Evolutionary conservation across 2,888 invertebrate species (phyloP), one percentile per base, ranked within the genome.

Genomic region (Pachliopta kotzebuea): DNA sequence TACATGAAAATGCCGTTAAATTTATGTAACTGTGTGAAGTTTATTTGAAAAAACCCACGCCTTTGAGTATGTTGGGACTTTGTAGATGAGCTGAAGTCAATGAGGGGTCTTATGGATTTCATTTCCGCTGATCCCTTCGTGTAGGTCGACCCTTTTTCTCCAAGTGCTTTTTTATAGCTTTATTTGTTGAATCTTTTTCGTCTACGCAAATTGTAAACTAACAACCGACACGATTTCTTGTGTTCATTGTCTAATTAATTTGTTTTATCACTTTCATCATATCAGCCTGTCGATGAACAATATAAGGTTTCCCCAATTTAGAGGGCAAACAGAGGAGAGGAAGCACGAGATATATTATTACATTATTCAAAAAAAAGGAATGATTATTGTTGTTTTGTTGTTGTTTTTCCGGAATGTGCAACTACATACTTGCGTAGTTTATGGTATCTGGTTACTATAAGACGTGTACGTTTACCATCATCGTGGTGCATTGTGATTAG

Each of bases 201-300:
- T 56, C 42, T 83, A 23, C 23, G 52, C 21, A 53, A 20, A 59
- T 29, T 59, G 59, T 52, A 42, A 55, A 45, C 21, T 37, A 55
- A 55, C 61, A 60, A 49, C 18, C 18, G 18, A 45, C 45, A n/a
- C 18, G 45, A n/a, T 45, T 45, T 7, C 18, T 45, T 45, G 45
- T 45, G 11, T 45, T 9, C n/a, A 45, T 45, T 45, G 4, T 45
- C 8, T 37, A 45, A 45, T 45, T 45, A 45, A 45, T 45, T 45
- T 6, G 45, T 45, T 45, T 45, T 6, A 45, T n/a, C 9, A 45
- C 6, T 37, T 37, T 37, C 4, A 37, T 14, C 14, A 11, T 31
- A 11, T 8, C 9, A 31, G 31, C 31, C 11, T 31, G 31, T 31
- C 8, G 8, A 11, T 31, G 11, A 31, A 11, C 9, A 11, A 8